Evolutionary conservation across 2,888 invertebrate genomes (phyloP).

Genomic region (Lampropteryx suffumata): DNA sequence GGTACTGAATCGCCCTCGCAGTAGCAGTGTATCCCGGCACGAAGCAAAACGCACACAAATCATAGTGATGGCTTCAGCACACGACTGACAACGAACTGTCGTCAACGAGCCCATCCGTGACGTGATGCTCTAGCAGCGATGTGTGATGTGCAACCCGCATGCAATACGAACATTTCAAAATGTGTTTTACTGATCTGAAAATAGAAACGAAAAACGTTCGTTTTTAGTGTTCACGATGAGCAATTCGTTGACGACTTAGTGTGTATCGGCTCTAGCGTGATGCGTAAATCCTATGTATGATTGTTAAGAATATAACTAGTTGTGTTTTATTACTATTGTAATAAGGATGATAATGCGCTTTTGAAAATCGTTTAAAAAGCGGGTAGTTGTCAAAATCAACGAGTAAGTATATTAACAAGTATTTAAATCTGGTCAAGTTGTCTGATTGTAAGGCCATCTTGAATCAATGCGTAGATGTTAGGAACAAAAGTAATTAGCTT

Average conservation of each 20-base stretch:
- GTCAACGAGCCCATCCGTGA: conserved; percentile 56
- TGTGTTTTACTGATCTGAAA: neutral
- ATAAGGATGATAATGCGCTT: too few species aligned
- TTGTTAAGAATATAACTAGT: too few species aligned
- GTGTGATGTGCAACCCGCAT: conserved; percentile 36
- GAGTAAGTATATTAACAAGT: too few species aligned
- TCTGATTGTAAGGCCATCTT: too few species aligned
- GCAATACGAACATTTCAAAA: conserved; percentile 20
- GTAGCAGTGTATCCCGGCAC: conserved; percentile 55
- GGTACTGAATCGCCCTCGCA: conserved; percentile 70
- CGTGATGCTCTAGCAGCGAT: conserved; percentile 69
- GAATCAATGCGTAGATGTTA: too few species aligned
- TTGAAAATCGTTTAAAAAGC: too few species aligned
- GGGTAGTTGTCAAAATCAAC: too few species aligned
- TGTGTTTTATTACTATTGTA: too few species aligned
- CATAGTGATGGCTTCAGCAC: conserved; percentile 59
- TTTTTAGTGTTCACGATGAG: neutral
- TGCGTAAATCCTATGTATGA: too few species aligned
- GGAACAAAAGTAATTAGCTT: too few species aligned
- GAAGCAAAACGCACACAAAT: conserved; percentile 67
- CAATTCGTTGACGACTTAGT: neutral
- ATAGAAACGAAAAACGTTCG: neutral
- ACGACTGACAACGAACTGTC: conserved; percentile 64
- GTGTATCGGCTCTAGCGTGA: neutral
- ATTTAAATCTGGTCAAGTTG: too few species aligned